Conservation (phyloP, 2,888 invertebrate genomes). For the Drosophila leonis region DNA sequence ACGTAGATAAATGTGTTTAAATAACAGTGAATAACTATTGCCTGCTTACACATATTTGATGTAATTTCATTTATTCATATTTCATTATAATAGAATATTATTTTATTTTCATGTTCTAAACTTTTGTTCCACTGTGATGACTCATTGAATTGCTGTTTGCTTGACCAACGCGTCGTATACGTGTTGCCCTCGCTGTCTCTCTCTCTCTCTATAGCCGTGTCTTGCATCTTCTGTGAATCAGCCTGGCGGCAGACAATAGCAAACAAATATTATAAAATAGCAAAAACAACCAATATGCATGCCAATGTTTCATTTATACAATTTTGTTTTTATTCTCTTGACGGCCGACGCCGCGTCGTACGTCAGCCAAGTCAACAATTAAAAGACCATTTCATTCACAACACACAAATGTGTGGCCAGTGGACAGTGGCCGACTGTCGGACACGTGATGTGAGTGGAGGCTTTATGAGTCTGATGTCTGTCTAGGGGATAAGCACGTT, state of each 20-base stretch:
- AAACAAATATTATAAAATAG: slow-evolving; percentile 29
- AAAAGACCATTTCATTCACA: slow-evolving; percentile 74
- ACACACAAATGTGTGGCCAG: slow-evolving; percentile 46
- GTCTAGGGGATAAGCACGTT: slow-evolving; percentile 12
- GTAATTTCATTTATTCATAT: background rate
- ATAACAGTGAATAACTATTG: background rate
- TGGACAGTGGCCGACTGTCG: slow-evolving; percentile 25
- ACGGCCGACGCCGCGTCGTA: slow-evolving; percentile 30
- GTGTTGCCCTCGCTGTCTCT: slow-evolving; percentile 12
- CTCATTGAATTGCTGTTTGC: slow-evolving; percentile 31
- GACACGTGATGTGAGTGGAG: slow-evolving; percentile 39
- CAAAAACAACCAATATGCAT: slow-evolving; percentile 55
- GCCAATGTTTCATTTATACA: slow-evolving; percentile 38
- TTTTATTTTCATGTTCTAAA: background rate
- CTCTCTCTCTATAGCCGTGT: background rate
- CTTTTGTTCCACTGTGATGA: slow-evolving; percentile 45
- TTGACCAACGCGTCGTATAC: slow-evolving; percentile 61
- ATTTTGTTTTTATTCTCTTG: slow-evolving; percentile 28
- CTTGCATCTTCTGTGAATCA: slow-evolving; percentile 26
- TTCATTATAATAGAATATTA: background rate
- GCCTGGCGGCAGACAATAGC: slow-evolving; percentile 42
- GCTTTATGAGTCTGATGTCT: slow-evolving; percentile 3
- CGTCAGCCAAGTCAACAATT: slow-evolving; percentile 64
- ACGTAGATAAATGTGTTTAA: background rate
- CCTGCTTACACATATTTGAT: background rate